phyloP scores from a whole-genome alignment of 1,140 invertebrate genomes.

The Bombus ignitus region DNA sequence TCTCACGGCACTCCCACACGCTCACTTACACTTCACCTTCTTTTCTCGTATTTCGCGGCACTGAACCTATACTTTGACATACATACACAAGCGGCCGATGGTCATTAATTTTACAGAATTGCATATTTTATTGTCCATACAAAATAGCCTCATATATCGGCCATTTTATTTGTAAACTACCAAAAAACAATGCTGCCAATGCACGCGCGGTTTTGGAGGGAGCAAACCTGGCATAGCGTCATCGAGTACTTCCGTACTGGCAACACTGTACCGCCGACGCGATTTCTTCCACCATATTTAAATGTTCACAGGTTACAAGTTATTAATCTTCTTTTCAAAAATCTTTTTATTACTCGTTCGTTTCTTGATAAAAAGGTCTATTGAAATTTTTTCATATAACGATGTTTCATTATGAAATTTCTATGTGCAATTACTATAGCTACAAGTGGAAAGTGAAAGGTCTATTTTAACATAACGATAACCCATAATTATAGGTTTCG shows the following conservation, averaged over 20 bases:
- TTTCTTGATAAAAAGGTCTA: background rate
- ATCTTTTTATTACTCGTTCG: background rate
- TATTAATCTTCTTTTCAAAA: background rate
- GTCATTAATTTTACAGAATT: constrained; percentile 78
- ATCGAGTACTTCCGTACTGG: constrained; percentile 70
- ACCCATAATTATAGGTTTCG: constrained; percentile 34
- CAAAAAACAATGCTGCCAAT: constrained; percentile 81
- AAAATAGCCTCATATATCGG: constrained; percentile 82
- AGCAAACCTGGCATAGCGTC: constrained; percentile 72
- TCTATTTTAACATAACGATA: background rate
- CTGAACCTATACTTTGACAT: constrained; percentile 53
- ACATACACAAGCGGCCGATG: constrained; percentile 68
- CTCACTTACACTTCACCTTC: constrained; percentile 60
- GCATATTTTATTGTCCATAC: constrained; percentile 80
- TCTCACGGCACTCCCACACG: constrained; percentile 69
- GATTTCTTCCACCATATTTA: constrained; percentile 70
- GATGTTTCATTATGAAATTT: background rate
- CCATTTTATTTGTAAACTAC: constrained; percentile 84
- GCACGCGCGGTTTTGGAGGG: constrained; percentile 78
- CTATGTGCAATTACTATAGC: too few species aligned
- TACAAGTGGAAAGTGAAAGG: background rate
- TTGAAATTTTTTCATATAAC: background rate
- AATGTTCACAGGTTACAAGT: constrained; percentile 54
- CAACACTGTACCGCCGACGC: constrained; percentile 70
- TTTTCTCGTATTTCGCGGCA: constrained; percentile 53